Evolutionary conservation across 2,888 invertebrate species (phyloP).

Genomic region (Dione juno): DNA sequence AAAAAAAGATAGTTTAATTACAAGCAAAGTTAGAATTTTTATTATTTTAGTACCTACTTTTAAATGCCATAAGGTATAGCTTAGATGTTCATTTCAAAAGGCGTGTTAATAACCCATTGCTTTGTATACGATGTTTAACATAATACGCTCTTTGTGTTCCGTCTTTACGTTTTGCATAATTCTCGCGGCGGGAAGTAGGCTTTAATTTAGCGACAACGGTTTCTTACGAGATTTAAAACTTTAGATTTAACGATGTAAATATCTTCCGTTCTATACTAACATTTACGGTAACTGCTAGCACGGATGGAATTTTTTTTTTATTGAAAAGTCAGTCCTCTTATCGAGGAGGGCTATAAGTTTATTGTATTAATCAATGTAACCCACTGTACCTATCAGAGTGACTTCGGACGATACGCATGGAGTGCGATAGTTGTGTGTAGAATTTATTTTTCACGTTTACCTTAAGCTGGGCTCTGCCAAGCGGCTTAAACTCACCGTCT

Average conservation of each 20-base stretch:
- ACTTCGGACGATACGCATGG: no score
- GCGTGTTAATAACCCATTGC: slow-evolving; percentile 26
- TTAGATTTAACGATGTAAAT: neutral
- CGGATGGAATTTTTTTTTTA: no score
- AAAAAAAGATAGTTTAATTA: no score
- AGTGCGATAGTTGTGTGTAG: no score
- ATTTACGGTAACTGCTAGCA: no score
- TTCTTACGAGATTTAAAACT: neutral
- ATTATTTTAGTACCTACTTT: neutral
- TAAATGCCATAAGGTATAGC: neutral
- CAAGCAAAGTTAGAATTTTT: no score
- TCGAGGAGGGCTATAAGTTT: no score
- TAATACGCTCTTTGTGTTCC: slow-evolving; percentile 31
- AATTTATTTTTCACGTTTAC: no score
- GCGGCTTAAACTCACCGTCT: slow-evolving; percentile 10
- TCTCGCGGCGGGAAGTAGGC: slow-evolving; percentile 19
- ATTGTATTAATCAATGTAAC: no score
- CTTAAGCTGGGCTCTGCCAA: no score
- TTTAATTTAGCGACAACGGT: slow-evolving; percentile 16
- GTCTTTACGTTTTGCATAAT: slow-evolving; percentile 34
- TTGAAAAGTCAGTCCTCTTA: no score
- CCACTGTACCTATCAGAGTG: no score
- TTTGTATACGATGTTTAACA: slow-evolving; percentile 29
- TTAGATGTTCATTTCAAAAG: slow-evolving; percentile 14
- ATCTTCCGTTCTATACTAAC: neutral